Percentiles rank a stretch among this genome's conserved stretches.
These are phyloP conservation scores for Latheticus oryzae DNA, from an alignment of 2,888 invertebrate genomes.

Conservation along the genomic window DNA sequence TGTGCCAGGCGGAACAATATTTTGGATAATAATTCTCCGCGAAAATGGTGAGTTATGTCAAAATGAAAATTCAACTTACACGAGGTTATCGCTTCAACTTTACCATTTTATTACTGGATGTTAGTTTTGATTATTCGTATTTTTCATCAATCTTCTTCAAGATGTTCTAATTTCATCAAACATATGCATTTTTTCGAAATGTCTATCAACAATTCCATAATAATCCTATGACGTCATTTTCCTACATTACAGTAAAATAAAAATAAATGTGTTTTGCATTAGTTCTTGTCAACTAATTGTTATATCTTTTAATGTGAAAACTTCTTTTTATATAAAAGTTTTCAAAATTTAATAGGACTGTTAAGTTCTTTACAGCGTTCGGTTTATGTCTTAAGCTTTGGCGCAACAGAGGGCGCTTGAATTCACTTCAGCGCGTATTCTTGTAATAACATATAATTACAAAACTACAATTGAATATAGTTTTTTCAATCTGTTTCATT, in stretches of 20 bases:
- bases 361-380: neutral
- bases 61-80: no score
- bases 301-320: no score
- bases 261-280: no score
- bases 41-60: constrained; percentile 40
- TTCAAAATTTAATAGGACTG: no score
- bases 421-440: constrained; percentile 1
- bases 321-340: no score
- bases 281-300: no score
- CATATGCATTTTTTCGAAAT: no score
- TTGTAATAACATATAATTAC: constrained; percentile 16
- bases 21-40: constrained; percentile 26
- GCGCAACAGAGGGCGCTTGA: constrained; percentile 30
- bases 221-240: constrained; percentile 33
- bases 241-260: neutral
- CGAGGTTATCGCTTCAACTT: no score
- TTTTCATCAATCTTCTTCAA: no score
- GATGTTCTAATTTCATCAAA: no score
- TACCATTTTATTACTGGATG: no score
- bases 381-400: constrained; percentile 20
- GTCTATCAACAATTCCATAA: constrained; percentile 13
- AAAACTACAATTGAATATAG: constrained; percentile 6
- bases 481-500: constrained; percentile 12
- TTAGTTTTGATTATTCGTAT: no score
- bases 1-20: constrained; percentile 10